phyloP scores from a whole-genome alignment of 2,797 vertebrate species.

The Myotis myotis region DNA sequence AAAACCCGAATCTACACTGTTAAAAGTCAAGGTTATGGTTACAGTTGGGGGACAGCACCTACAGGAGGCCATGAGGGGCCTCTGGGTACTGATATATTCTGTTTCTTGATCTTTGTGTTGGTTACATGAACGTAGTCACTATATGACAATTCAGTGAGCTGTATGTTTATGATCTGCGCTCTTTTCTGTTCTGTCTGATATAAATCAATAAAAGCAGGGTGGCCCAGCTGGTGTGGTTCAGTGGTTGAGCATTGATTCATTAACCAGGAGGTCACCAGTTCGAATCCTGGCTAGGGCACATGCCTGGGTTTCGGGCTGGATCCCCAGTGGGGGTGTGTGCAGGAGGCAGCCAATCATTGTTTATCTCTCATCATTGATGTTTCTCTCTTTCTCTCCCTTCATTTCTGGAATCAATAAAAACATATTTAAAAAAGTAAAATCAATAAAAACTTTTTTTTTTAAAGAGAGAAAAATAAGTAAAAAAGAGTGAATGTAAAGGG shows the following conservation, averaged over 20 bases:
- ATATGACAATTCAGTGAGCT: not conserved
- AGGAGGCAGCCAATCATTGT: too few relatives aligned
- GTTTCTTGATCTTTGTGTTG: not conserved
- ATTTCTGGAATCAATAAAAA: too few relatives aligned
- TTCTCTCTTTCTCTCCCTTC: too few relatives aligned
- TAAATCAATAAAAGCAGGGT: not conserved
- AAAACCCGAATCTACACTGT: not conserved
- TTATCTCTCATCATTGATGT: too few relatives aligned
- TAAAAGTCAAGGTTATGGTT: not conserved
- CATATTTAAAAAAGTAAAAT: too few relatives aligned
- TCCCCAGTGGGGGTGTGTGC: too few relatives aligned
- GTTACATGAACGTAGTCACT: not conserved
- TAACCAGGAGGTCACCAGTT: too few relatives aligned
- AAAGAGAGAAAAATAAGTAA: not conserved
- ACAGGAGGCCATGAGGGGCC: not conserved
- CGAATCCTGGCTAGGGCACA: too few relatives aligned
- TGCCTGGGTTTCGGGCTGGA: not conserved
- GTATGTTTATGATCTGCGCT: not conserved
- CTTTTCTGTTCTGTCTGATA: not conserved
- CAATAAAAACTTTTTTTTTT: too few relatives aligned
- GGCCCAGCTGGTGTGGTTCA: not conserved
- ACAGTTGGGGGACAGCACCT: not conserved
- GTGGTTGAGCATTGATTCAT: too few relatives aligned
- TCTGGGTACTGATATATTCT: not conserved
- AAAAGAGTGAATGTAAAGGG: not conserved